These are phyloP conservation scores for Papilio polytes DNA, from an alignment of 1,140 invertebrate genomes.

Conservation along the genomic window DNA sequence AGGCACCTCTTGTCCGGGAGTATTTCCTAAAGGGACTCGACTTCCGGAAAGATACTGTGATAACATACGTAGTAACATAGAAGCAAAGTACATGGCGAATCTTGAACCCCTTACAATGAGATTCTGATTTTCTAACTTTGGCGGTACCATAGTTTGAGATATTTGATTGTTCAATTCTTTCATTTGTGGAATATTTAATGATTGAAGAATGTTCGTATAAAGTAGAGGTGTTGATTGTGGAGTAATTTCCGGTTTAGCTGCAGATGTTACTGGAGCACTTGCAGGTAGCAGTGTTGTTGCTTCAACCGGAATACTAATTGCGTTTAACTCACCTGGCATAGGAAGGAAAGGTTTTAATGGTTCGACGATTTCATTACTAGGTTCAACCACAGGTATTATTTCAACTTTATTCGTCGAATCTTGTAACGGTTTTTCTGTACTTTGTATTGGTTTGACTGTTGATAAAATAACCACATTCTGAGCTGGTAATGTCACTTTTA, in stretches of 20 bases:
- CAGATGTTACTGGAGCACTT: neutral
- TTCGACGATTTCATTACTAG: slow-evolving; percentile 14
- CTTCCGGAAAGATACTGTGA: slow-evolving; percentile 50
- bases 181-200: slow-evolving; percentile 21
- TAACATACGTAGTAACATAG: slow-evolving; percentile 55
- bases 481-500: neutral
- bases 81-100: slow-evolving; percentile 57
- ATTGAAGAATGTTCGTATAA: slow-evolving; percentile 33
- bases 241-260: slow-evolving; percentile 5
- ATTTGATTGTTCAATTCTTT: slow-evolving; percentile 17
- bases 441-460: slow-evolving; percentile 22
- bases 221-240: slow-evolving; percentile 12
- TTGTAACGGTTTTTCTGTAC: neutral
- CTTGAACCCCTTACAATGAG: slow-evolving; percentile 56
- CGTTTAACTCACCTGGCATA: slow-evolving; percentile 2
- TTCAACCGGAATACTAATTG: neutral
- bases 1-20: slow-evolving; percentile 17
- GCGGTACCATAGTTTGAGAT: neutral
- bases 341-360: slow-evolving; percentile 36
- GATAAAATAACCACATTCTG: slow-evolving; percentile 31
- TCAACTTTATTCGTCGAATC: slow-evolving; percentile 5
- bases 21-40: slow-evolving; percentile 27
- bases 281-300: slow-evolving; percentile 6
- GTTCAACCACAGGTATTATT: slow-evolving; percentile 30
- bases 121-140: slow-evolving; percentile 49